These are phyloP conservation scores for Nudaria mundana DNA, from an alignment of 2,888 invertebrate species.

Conservation along the genomic window DNA sequence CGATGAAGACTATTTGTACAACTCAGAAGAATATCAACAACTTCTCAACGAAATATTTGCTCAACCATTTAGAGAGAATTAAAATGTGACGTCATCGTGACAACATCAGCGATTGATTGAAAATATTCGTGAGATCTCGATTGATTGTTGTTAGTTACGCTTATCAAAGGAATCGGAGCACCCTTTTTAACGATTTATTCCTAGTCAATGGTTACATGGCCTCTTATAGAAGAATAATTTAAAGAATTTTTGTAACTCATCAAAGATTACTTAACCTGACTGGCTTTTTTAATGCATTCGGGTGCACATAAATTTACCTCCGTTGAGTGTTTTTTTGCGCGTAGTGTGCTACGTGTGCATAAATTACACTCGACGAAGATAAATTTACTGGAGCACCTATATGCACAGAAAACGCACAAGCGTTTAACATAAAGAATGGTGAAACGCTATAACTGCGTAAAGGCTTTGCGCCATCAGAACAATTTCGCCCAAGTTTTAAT, in stretches of 20 bases:
- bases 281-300: too few relatives aligned
- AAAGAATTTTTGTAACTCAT: neutral
- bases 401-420: too few relatives aligned
- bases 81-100: conserved; percentile 21
- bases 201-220: conserved; percentile 5
- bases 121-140: conserved; percentile 7
- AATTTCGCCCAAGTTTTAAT: too few relatives aligned
- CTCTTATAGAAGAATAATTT: neutral
- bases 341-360: too few relatives aligned
- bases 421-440: too few relatives aligned
- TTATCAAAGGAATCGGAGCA: conserved; percentile 4
- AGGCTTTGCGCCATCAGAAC: too few relatives aligned
- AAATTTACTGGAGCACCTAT: too few relatives aligned
- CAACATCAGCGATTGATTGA: conserved; percentile 10
- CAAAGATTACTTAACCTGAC: neutral
- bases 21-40: conserved; percentile 71
- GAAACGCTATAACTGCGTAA: too few relatives aligned
- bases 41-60: conserved; percentile 75
- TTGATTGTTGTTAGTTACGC: conserved; percentile 18
- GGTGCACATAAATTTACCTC: too few relatives aligned
- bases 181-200: conserved; percentile 1
- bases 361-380: too few relatives aligned
- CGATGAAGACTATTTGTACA: conserved; percentile 70
- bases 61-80: conserved; percentile 74
- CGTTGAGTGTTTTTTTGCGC: too few relatives aligned